Base-by-base conservation (phyloP, 2,888 invertebrate genomes). In the Tachystola acroxantha region DNA sequence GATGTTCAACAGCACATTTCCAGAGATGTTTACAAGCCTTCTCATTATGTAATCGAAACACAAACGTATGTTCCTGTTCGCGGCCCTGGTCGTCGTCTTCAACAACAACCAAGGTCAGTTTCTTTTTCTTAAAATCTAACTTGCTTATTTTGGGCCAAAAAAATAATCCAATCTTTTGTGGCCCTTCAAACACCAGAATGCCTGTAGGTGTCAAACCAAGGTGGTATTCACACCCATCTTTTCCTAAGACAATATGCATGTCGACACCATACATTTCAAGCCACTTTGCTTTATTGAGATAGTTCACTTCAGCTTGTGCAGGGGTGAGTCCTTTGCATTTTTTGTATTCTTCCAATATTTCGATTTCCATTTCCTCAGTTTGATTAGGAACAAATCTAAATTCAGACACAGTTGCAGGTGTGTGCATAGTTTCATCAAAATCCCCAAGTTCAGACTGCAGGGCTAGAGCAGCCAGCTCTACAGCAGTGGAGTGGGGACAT, bases 1-100 rank as follows among this genome's bases (percentile, higher is more conserved):
- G 99, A 86, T 99, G 98, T 79, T 99, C 99, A 0, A 99, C 96
- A 14, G 99, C 99, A 88, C 99, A 99, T 81, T 99, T 99, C 99
- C 99, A 99, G 48, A 99, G 88, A 84, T 99, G 99, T 77, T 99
- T 99, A 74, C 98, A 98, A 1, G 99, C 98, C 75, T 98, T 98
- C 72, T 98, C 97, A 71, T 98, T 99, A 53, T 95, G 94, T 51
- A 99, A 86, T 39, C 96, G 90, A 79, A 99, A 99, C 3, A 99
- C 98, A 77, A 99, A 99, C 0, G 98, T 98, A 78, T 99, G 99
- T 69, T 99, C 98, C 68, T 99, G 98, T 76, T 98, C 97, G 33
- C 93, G 89, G 0, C 97, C 97, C 74, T 97, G 95, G 69, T 99
- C 99, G 68, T 99, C 98, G 74, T 99, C 99, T 79, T 99, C 99